These are phyloP conservation scores for Cebus imitator DNA, from an alignment of 2,113 vertebrate species.

Conservation along the genomic window DNA sequence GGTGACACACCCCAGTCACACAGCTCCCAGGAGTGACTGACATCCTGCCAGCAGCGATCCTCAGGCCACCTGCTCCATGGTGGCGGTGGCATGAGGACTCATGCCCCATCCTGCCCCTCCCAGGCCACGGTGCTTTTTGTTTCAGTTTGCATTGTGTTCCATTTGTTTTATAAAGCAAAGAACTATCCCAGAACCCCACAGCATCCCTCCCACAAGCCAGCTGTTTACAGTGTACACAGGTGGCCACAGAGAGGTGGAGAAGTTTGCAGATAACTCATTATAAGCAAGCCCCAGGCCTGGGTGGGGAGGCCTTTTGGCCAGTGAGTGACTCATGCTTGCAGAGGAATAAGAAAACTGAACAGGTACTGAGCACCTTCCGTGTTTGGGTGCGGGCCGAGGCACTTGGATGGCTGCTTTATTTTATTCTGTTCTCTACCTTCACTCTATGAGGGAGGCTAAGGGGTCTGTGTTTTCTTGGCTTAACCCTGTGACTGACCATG, in stretches of 20 bases:
- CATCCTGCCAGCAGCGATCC: too few species aligned
- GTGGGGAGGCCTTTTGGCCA: constrained; percentile 32
- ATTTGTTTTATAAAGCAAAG: constrained; percentile 16
- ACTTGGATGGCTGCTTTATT: background rate
- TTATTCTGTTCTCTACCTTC: background rate
- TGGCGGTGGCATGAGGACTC: background rate
- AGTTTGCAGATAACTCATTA: constrained; percentile 26
- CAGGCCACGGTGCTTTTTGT: background rate
- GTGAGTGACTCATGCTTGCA: constrained; percentile 43
- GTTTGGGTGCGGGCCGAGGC: background rate
- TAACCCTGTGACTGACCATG: background rate
- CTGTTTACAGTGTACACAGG: constrained; percentile 56
- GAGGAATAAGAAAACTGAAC: background rate
- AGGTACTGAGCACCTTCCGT: background rate
- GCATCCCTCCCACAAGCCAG: constrained; percentile 49
- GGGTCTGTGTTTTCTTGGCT: background rate
- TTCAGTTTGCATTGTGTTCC: background rate
- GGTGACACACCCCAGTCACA: background rate
- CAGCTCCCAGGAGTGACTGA: background rate
- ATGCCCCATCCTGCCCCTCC: background rate
- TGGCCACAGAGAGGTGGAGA: constrained; percentile 51
- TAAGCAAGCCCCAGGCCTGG: constrained; percentile 60
- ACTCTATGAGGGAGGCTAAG: background rate
- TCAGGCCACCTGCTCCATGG: background rate
- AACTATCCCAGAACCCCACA: background rate